A percentile compares a stretch with the other conserved stretches of the same genome.
These are phyloP conservation scores for Cyprinodon diabolis DNA, from an alignment of 2,797 vertebrate genomes.

Conservation along the genomic window DNA sequence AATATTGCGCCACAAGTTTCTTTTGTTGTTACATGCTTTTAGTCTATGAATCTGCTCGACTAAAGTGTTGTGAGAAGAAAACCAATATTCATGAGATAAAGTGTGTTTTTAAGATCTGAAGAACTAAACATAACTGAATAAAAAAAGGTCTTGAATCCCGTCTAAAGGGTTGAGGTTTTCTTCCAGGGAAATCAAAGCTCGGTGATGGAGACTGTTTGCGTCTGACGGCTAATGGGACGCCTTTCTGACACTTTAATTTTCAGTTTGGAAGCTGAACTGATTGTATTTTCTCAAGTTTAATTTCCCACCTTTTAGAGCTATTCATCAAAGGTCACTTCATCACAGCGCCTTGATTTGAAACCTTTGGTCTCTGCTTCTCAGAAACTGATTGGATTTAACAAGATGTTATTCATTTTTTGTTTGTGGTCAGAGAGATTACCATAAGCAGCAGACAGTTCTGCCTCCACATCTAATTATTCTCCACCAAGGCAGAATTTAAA, in stretches of 20 bases:
- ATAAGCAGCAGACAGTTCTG: not conserved
- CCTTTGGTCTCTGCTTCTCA: not conserved
- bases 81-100: not conserved
- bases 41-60: too few species aligned
- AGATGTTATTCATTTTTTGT: constrained; percentile 17
- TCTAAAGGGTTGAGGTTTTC: not conserved
- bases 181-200: not conserved
- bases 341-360: not conserved
- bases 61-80: too few species aligned
- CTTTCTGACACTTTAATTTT: not conserved
- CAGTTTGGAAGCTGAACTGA: not conserved
- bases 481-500: not conserved
- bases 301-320: constrained; percentile 15
- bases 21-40: too few species aligned
- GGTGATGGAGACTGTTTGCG: not conserved
- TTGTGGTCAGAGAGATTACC: not conserved
- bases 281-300: not conserved
- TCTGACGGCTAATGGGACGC: not conserved
- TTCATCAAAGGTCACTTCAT: constrained; percentile 18
- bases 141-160: not conserved
- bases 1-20: too few species aligned
- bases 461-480: constrained; percentile 12
- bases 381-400: not conserved
- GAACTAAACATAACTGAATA: too few species aligned
- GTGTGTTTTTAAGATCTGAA: too few species aligned